Conservation (phyloP, 2,888 invertebrate species). For the Boloria selene region DNA sequence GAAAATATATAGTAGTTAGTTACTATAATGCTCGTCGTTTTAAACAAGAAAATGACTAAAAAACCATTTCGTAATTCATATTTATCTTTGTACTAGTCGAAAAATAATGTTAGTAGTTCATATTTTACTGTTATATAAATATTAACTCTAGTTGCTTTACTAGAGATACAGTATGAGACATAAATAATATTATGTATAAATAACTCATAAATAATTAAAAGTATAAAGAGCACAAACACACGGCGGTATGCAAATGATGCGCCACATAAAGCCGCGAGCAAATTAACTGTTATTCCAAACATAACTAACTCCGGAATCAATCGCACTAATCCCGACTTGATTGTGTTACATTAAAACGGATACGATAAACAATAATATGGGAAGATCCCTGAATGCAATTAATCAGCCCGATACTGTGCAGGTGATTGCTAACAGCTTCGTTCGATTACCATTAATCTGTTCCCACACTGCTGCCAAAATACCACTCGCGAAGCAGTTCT, state of each 20-base stretch:
- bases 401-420: slow-evolving; percentile 72
- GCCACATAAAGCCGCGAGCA: slow-evolving; percentile 4
- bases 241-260: slow-evolving; percentile 1
- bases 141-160: no score
- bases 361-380: slow-evolving; percentile 54
- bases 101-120: no score
- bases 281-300: slow-evolving; percentile 31
- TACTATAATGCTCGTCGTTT: no score
- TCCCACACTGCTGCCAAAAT: slow-evolving; percentile 39
- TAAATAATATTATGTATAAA: no score
- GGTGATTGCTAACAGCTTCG: slow-evolving; percentile 74
- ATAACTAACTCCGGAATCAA: slow-evolving; percentile 25
- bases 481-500: slow-evolving; percentile 16
- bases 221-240: not conserved
- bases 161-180: no score
- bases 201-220: not conserved
- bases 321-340: slow-evolving; percentile 32
- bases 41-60: no score
- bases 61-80: no score
- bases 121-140: no score
- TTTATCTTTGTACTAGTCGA: no score
- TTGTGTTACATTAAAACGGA: slow-evolving; percentile 39
- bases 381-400: slow-evolving; percentile 64
- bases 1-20: no score
- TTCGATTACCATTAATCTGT: slow-evolving; percentile 65